A percentile compares a stretch with the other conserved stretches of the same genome.
These are phyloP conservation scores for Leuciscus idus DNA, from an alignment of 2,113 vertebrate species.

Conservation along the genomic window DNA sequence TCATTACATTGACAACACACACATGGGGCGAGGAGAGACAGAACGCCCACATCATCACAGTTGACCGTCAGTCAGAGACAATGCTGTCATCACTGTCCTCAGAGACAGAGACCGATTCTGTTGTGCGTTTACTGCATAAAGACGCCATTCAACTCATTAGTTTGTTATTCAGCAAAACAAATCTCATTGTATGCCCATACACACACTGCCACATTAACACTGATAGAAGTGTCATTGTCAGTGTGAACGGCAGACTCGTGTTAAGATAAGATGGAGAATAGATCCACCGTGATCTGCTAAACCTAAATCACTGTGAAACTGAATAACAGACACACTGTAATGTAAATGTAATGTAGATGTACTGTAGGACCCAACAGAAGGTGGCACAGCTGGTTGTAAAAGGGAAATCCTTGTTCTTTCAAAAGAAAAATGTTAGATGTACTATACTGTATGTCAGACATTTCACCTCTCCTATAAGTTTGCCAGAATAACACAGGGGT, in stretches of 20 bases:
- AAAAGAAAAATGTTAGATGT: slow-evolving; percentile 1
- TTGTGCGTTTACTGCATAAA: slow-evolving; percentile 49
- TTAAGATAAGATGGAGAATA: slow-evolving; percentile 6
- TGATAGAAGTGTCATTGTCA: slow-evolving; percentile 63
- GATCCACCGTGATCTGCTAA: neutral
- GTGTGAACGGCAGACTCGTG: slow-evolving; percentile 18
- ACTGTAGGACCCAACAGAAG: neutral
- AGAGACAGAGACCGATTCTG: neutral
- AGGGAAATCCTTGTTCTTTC: neutral
- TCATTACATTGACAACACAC: slow-evolving; percentile 4
- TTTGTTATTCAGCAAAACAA: slow-evolving; percentile 65
- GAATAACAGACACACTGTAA: neutral
- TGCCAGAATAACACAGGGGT: neutral
- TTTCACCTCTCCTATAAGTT: neutral
- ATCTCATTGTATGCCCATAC: slow-evolving; percentile 54
- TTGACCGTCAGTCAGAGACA: neutral
- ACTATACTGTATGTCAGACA: neutral
- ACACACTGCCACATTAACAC: slow-evolving; percentile 60
- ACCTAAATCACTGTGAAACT: slow-evolving; percentile 3
- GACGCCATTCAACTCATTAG: slow-evolving; percentile 60
- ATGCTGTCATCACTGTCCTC: neutral
- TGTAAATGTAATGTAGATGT: neutral
- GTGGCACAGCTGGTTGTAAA: neutral
- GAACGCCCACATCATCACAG: slow-evolving; percentile 20
- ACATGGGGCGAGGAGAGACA: neutral